Evolutionary conservation across 2,113 vertebrate genomes (phyloP), one percentile per base, ranked within the genome.

Genomic region (Sander lucioperca): DNA sequence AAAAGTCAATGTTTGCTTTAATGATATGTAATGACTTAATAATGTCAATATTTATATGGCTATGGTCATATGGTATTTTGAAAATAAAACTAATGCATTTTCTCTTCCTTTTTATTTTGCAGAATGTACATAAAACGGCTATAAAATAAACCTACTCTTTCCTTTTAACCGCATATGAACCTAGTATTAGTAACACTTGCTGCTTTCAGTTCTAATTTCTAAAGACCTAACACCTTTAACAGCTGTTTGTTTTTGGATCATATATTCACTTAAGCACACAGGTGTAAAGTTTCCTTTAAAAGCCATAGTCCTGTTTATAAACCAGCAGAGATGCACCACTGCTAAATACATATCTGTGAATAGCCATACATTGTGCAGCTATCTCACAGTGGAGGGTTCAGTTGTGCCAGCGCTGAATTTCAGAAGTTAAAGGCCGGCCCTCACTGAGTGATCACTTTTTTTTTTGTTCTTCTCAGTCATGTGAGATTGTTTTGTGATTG

Each of bases 401-500:
- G 21, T 75, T 83, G 53, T 9, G 63, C 51, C 54, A 45, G 15
- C 58, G 51, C 50, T 76, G 23, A 58, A 54, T 77, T 72, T 84
- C 39, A 66, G n/a, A 67, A 62, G 39, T 83, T 48, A 63, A 68
- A 85, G 50, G 67, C 54, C 25, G 72, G 65, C 30, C 73, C 67
- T 70, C 12, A 3, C 50, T 62, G 21, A 71, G 53, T 53, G 53
- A 59, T 69, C 1, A 6, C 16, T 1, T 50, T 50, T 39, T 74
- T 43, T 56, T 71, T 48, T 75, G 0, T 3, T 43, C 0, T 68
- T 43, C 54, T 71, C 59, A 23, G 61, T 74, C 74, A 72, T 71
- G 66, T 80, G 62, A 75, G 58, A 39, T 59, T 53, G 53, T 84
- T 79, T 75, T 69, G 83, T 78, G 61, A 80, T 61, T 13, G 7